Evolutionary conservation across 2,888 invertebrate species (phyloP), one percentile per base, ranked within the genome.

Genomic region (Eupeodes luniger): DNA sequence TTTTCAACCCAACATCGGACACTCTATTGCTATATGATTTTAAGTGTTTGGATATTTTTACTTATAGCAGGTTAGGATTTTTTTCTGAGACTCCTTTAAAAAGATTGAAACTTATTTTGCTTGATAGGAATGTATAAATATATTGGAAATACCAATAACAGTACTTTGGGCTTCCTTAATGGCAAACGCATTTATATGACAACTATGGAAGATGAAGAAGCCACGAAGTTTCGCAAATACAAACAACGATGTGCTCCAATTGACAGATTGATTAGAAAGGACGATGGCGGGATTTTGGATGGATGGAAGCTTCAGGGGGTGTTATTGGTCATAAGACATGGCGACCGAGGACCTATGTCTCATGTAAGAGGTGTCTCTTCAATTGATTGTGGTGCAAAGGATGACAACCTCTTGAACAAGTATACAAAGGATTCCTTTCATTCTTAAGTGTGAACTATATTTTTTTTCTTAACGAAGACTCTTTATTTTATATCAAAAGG

Each of bases 261-360:
- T 0, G 95, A 96, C 36, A 96, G 95, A 84, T 96, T 97, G 81
- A 93, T 94, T 11, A 94, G 95, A 77, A 96, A 96, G 69, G 96
- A 96, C 90, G 98, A 98, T 96, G 97, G 94, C 72, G 93, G 93
- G 59, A 91, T 93, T 83, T 90, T 93, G 78, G 93, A 93, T 89
- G 93, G 93, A 75, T 93, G 93, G 93, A 92, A 93, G 75, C 88
- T 94, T 51, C 93, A 93, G 86, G 93, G 93, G 14, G 95, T 97
- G 4, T 92, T 98, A 57, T 94, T 97, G 70, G 94, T 98, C 67
- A 96, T 97, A 5, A 95, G 98, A 16, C 98, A 98, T 92, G 98
- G 98, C 0, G 98, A 98, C 92, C 94, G 98, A 69, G 98, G 98
- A 0, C 97, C 98, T 0, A 94, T 98, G 89, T 96, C 97, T 11